phyloP scores from a whole-genome alignment of 2,888 invertebrate species.

The Melanostoma mellinum region DNA sequence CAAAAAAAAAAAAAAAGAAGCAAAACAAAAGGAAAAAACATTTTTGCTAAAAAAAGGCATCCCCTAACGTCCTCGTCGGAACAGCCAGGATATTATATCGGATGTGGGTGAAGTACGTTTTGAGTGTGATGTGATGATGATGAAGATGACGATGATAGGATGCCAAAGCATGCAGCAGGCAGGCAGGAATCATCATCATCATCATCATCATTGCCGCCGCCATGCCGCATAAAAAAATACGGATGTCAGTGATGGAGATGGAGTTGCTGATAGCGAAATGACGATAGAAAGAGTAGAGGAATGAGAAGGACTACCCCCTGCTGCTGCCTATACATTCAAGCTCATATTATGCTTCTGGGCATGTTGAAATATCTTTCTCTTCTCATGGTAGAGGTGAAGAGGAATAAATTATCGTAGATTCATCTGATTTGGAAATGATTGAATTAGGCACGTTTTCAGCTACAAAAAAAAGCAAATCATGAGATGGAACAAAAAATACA shows the following conservation, averaged over 20 bases:
- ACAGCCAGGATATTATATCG: slow-evolving; percentile 66
- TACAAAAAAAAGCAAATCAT: slow-evolving; percentile 39
- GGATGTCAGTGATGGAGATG: slow-evolving; percentile 57
- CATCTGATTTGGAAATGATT: slow-evolving; percentile 73
- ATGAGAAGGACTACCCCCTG: slow-evolving; percentile 13
- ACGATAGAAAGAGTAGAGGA: slow-evolving; percentile 30
- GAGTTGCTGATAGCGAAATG: slow-evolving; percentile 44
- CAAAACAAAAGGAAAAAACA: slow-evolving; percentile 5
- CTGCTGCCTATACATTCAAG: neutral
- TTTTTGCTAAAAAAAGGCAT: slow-evolving; percentile 49
- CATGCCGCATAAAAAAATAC: slow-evolving; percentile 45
- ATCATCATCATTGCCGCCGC: slow-evolving; percentile 42
- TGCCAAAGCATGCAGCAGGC: slow-evolving; percentile 64
- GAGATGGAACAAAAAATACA: slow-evolving; percentile 30
- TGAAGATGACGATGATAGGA: slow-evolving; percentile 70
- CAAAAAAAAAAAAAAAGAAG: slow-evolving; percentile 3
- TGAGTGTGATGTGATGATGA: slow-evolving; percentile 73
- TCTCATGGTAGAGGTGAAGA: slow-evolving; percentile 13
- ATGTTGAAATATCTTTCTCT: slow-evolving; percentile 5
- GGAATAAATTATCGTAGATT: slow-evolving; percentile 73
- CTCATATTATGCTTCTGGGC: neutral
- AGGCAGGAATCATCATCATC: slow-evolving; percentile 40
- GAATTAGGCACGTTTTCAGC: slow-evolving; percentile 72
- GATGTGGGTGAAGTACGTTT: slow-evolving; percentile 73
- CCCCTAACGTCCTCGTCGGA: slow-evolving; percentile 46